phyloP scores from a whole-genome alignment of 2,888 invertebrate genomes.

The Nomada fucata region DNA sequence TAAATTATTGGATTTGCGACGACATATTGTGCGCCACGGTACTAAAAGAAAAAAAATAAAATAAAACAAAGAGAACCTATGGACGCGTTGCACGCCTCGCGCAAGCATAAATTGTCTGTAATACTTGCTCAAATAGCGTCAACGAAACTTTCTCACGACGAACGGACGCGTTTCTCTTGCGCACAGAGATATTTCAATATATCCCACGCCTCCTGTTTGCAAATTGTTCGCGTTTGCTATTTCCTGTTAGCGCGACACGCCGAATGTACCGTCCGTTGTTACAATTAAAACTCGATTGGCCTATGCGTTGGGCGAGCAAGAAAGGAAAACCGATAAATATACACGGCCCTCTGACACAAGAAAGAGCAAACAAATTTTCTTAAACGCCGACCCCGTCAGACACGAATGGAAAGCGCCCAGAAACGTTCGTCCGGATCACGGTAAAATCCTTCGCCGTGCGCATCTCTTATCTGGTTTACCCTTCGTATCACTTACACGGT shows the following conservation, averaged over 20 bases:
- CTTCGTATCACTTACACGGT: constrained; percentile 23
- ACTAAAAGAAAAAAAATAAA: too few species aligned
- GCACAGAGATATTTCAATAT: too few species aligned
- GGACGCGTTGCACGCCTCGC: constrained; percentile 8
- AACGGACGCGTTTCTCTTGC: too few species aligned
- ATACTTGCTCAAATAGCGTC: constrained; percentile 29
- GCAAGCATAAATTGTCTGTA: constrained; percentile 20
- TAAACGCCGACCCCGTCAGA: neutral
- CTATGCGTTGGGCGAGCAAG: neutral
- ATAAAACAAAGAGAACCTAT: too few species aligned
- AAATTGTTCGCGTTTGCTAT: too few species aligned
- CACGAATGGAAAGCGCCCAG: constrained; percentile 59
- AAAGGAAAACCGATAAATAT: neutral
- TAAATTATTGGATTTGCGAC: neutral
- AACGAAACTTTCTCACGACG: neutral
- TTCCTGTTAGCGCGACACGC: too few species aligned
- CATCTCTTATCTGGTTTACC: constrained; percentile 30
- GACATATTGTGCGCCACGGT: too few species aligned
- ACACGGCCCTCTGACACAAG: neutral
- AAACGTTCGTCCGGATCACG: constrained; percentile 1
- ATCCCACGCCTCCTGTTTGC: too few species aligned
- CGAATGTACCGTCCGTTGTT: too few species aligned
- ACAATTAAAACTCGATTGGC: neutral
- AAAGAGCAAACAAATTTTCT: neutral
- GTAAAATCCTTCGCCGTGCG: constrained; percentile 9